Conservation (phyloP, 2,797 vertebrate species). For the Paguma larvata region DNA sequence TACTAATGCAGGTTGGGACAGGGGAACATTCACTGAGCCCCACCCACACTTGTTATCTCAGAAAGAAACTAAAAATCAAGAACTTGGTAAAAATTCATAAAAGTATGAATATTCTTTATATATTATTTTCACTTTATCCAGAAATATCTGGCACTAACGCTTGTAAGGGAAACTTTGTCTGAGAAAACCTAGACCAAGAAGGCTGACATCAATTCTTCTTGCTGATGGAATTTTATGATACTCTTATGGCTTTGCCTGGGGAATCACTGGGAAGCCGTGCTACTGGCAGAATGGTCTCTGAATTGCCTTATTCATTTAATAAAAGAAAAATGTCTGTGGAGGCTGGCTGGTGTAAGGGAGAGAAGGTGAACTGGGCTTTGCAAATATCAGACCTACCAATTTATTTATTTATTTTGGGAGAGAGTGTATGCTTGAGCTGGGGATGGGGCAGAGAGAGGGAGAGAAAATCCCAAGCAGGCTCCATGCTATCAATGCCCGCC, state of each 20-base stretch:
- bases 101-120: neutral
- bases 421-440: too few relatives aligned
- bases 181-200: too few relatives aligned
- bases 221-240: neutral
- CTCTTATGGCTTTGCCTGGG: neutral
- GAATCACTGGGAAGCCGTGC: too few relatives aligned
- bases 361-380: neutral
- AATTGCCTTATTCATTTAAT: neutral
- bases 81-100: neutral
- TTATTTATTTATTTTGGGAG: neutral
- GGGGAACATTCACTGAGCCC: neutral
- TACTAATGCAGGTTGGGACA: neutral
- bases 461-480: too few relatives aligned
- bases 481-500: too few relatives aligned
- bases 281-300: neutral
- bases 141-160: neutral
- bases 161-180: neutral
- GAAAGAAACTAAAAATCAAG: neutral
- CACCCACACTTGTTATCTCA: neutral
- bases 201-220: neutral
- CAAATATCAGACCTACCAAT: neutral
- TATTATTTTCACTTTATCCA: neutral
- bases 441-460: too few relatives aligned
- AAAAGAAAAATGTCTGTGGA: neutral
- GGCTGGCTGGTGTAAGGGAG: neutral